Conservation (phyloP, 2,113 vertebrate genomes). For the Protomyctophum bolini region DNA sequence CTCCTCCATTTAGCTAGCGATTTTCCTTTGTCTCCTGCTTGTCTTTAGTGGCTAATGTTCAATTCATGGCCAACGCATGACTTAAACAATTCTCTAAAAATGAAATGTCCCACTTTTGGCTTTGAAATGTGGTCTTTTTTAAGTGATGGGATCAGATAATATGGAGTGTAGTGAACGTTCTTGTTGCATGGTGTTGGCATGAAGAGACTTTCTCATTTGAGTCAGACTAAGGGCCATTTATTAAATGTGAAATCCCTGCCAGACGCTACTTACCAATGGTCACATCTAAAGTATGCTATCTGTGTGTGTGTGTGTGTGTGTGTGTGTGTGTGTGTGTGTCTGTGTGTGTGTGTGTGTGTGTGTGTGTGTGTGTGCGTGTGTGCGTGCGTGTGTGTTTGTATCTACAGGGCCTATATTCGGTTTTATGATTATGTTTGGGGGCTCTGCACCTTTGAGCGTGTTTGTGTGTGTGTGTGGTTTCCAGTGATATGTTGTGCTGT, state of each 20-base stretch:
- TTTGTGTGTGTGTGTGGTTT: constrained; percentile 6
- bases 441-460: too few species aligned
- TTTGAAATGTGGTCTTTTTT: constrained; percentile 1
- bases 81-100: neutral
- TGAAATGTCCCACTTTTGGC: neutral
- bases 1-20: neutral
- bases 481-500: constrained; percentile 16
- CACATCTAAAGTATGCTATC: too few species aligned
- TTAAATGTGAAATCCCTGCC: too few species aligned
- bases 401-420: too few species aligned
- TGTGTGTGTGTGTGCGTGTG: neutral
- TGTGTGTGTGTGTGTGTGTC: neutral
- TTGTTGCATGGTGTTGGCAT: constrained; percentile 2
- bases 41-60: neutral
- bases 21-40: neutral
- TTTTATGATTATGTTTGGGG: too few species aligned
- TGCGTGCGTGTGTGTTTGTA: neutral
- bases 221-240: too few species aligned
- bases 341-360: constrained; percentile 12
- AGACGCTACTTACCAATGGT: too few species aligned
- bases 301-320: constrained; percentile 13
- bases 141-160: neutral
- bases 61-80: neutral
- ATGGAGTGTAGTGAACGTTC: neutral
- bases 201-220: neutral